Base-by-base conservation (phyloP, 2,113 vertebrate species). In the Danio rerio region DNA sequence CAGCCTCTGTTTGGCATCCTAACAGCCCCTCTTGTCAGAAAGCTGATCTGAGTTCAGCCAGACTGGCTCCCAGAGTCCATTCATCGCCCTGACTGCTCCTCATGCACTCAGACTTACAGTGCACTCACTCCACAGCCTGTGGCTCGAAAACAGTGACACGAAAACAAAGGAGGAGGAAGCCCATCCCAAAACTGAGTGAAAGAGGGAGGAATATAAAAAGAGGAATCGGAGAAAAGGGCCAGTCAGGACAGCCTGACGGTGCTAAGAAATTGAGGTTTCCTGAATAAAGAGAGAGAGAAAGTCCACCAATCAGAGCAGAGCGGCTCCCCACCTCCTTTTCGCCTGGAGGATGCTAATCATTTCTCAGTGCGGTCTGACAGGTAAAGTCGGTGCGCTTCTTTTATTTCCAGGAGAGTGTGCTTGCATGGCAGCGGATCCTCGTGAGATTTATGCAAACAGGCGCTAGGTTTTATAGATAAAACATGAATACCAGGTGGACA, bases 131-230 rank as follows among this genome's bases (percentile, higher is more conserved):
- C 59, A 43, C 49, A 73, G 73, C 20, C 58, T 77, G 55, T 75
- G 18, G 62, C 78, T 65, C 81, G 47, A 18, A n/a, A n/a, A 49
- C 55, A 47, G 10, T 59, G 21, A 69, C 43, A 80, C 55, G 49
- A 53, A 69, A 80, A 85, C 56, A 78, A 76, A 78, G 68, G 43
- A 80, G 78, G 72, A 81, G 50, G 42, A 78, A 82, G 80, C 80
- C 84, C 84, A 72, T 78, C 84, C 84, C 84, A 53, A 53, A n/a
- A 76, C 40, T 69, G 78, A 42, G 55, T 6, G 43, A 59, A 16
- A 79, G 42, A 40, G 61, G 45, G 56, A 80, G 56, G 55, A 52
- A 71, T 47, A 71, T 50, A 52, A 42, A 61, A 77, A 58, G 81
- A 6, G 4, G 47, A 81, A 68, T 40, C 12, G 52, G 50, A 75